These are phyloP conservation scores for Patella ulyssiponensis DNA, from an alignment of 2,888 invertebrate genomes.

Conservation along the genomic window DNA sequence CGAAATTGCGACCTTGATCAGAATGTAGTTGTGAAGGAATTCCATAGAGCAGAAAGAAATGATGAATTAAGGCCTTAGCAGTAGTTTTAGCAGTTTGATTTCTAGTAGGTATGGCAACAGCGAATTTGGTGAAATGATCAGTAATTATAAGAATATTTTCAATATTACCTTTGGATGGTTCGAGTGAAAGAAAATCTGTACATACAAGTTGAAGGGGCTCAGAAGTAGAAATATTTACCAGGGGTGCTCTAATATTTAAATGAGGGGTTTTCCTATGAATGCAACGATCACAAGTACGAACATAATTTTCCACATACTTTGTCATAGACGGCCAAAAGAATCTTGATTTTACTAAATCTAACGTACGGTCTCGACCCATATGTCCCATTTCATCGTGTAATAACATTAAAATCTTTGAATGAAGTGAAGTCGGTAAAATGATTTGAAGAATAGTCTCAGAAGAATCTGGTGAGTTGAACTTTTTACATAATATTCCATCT, in stretches of 20 bases:
- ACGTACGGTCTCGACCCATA: conserved; percentile 19
- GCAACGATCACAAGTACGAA: conserved; percentile 20
- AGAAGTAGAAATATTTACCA: conserved; percentile 20
- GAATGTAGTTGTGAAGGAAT: conserved; percentile 32
- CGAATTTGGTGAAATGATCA: conserved; percentile 33
- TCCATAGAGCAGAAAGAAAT: conserved; percentile 36
- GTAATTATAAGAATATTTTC: conserved; percentile 25
- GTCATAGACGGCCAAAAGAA: conserved; percentile 28
- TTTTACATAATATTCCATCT: neutral
- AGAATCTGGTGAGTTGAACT: neutral
- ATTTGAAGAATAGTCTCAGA: conserved; percentile 8
- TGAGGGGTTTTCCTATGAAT: conserved; percentile 22
- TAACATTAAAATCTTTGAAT: neutral
- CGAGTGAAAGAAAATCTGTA: conserved; percentile 34
- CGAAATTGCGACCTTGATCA: conserved; percentile 36
- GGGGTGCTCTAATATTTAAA: neutral
- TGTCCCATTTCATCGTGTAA: conserved; percentile 26
- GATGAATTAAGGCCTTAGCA: conserved; percentile 34
- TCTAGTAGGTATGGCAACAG: conserved; percentile 28
- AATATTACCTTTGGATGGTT: conserved; percentile 23
- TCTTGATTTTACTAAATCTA: conserved; percentile 19
- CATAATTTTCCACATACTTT: conserved; percentile 1
- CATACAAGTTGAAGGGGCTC: conserved; percentile 35
- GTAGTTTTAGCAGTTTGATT: conserved; percentile 36
- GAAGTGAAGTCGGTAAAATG: conserved; percentile 3